Percentiles rank a stretch among this genome's conserved stretches.
Conservation (phyloP, 2,888 invertebrate genomes). For the Strigamia crassipes region DNA sequence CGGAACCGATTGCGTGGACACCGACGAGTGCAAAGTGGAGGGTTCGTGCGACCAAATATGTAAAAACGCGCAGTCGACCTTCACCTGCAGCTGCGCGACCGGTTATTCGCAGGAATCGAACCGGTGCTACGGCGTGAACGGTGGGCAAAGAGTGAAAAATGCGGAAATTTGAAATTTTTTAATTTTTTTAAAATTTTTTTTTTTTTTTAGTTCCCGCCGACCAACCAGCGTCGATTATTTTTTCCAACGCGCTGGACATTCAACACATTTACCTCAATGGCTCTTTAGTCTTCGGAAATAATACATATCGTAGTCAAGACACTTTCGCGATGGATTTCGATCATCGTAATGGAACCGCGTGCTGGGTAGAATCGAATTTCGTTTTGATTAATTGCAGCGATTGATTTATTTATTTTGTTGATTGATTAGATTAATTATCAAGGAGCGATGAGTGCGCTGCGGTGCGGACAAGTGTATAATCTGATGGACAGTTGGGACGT, state of each 20-base stretch:
- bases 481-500: constrained; percentile 66
- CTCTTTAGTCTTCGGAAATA: constrained; percentile 57
- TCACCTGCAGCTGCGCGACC: constrained; percentile 23
- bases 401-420: no score
- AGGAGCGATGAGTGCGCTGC: constrained; percentile 58
- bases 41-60: constrained; percentile 77
- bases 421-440: constrained; percentile 47
- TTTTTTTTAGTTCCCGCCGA: constrained; percentile 66
- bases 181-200: neutral
- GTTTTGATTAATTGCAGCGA: no score
- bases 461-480: constrained; percentile 71
- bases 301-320: constrained; percentile 56
- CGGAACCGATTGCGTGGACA: constrained; percentile 69
- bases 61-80: constrained; percentile 63
- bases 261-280: constrained; percentile 67
- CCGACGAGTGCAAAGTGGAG: constrained; percentile 75
- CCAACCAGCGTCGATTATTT: constrained; percentile 69
- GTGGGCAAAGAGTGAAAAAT: constrained; percentile 61
- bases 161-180: no score
- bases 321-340: constrained; percentile 66
- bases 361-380: constrained; percentile 72
- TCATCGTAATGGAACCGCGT: constrained; percentile 70
- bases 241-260: constrained; percentile 71
- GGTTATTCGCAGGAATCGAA: constrained; percentile 60
- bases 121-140: constrained; percentile 71